Percentiles rank a stretch among this genome's conserved stretches.
Conservation (phyloP, 2,113 vertebrate species). For the Stegastes partitus region DNA sequence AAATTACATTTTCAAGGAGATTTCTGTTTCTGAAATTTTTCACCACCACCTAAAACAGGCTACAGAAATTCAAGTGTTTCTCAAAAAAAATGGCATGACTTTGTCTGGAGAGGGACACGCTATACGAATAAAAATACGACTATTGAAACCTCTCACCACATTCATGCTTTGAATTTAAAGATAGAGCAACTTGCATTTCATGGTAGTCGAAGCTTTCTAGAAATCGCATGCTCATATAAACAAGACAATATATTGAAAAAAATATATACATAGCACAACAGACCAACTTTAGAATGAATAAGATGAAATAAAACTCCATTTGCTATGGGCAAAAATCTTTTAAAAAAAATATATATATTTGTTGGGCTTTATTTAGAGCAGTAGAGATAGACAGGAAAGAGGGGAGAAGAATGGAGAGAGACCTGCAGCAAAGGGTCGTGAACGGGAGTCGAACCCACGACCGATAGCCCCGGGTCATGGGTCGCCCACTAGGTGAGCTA, state of each 20-base stretch:
- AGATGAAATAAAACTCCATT: not conserved
- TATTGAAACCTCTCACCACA: not conserved
- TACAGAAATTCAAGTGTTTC: not conserved
- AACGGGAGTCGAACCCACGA: no score
- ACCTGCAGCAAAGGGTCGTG: no score
- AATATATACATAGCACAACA: not conserved
- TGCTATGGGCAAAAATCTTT: not conserved
- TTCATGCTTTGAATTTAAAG: not conserved
- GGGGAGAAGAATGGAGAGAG: no score
- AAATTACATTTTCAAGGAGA: slow-evolving; percentile 25
- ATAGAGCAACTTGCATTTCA: not conserved
- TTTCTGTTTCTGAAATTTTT: not conserved
- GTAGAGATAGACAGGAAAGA: no score
- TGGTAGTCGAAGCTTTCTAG: not conserved
- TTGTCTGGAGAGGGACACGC: not conserved
- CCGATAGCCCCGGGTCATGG: no score
- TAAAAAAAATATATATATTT: no score
- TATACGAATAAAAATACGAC: slow-evolving; percentile 12
- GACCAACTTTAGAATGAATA: not conserved
- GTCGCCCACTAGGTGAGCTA: no score
- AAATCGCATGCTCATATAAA: not conserved
- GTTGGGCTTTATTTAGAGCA: no score
- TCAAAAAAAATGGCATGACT: not conserved
- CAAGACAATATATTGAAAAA: not conserved
- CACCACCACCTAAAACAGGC: not conserved